Base-by-base conservation (phyloP, 1,140 invertebrate species). In the Brachionus asplanchnoidis region DNA sequence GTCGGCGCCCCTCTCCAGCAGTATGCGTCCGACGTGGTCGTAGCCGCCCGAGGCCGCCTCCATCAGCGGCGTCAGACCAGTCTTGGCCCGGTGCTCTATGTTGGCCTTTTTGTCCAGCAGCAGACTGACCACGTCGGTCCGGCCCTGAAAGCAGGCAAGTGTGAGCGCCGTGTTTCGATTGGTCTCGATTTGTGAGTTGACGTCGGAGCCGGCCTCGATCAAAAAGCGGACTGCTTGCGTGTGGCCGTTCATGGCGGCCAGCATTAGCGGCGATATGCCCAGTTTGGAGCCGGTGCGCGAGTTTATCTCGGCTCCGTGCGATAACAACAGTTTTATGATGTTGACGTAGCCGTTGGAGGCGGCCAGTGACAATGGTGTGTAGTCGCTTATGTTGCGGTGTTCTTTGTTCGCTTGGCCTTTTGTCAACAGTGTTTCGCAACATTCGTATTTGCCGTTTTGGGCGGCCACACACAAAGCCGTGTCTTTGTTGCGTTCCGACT, bases 211-310 rank as follows among this genome's bases (percentile, higher is more conserved):
- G 93, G 95, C 97, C 89, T 99, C 97, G 73, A 99, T 90, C 17
- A 99, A 91, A 70, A 99, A 90, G 87, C 97, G 95, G 68, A 99
- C 97, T 68, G 97, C 97, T 88, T 95, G 96, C n/a, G 95, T 95
- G 90, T 99, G 97, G 0, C 97, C 97, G 92, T 99, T 99, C 97
- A 99, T 99, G 7, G 98, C 96, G 23, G 98, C 97, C 86, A 99
- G 90, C 98, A 99, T 99, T 23, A 99, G 91, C 3, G 98, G 98
- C 0, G 97, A 99, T 87, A 99, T 99, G 68, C 97, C 97, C 50
- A 99, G 91, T 90, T 99, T 99, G 70, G 46, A 87, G 65, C 87
- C 87, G 5, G 87, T 89, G 82, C 90, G 86, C 5, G 97, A 99
- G 91, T 99, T 99, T 85, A 99, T 99, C 91, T 99, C 98, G 60